Percentiles rank a stretch among this genome's conserved stretches.
Conservation (phyloP, 2,113 vertebrate genomes). For the Mus musculus region GRCm39 chr10:88165501-88166000, state of each 20-base stretch:
- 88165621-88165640: background rate
- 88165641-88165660: background rate
- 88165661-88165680: background rate
- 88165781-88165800: background rate
- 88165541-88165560: background rate
- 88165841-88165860: slow-evolving; percentile 20
- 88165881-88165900: background rate
- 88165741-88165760: background rate
- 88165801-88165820: slow-evolving; percentile 1
- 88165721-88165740: background rate
- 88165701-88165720: background rate
- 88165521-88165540: background rate
- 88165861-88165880: background rate
- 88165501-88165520: background rate
- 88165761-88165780: background rate
- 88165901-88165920: background rate
- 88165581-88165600: background rate
- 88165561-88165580: background rate
- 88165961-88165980: background rate
- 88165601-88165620: background rate
- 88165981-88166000: too few species aligned
- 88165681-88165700: background rate
- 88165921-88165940: background rate
- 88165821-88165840: slow-evolving; percentile 4
- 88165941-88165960: background rate